Conservation (phyloP, 1,140 invertebrate genomes). For the Pinna nobilis region DNA sequence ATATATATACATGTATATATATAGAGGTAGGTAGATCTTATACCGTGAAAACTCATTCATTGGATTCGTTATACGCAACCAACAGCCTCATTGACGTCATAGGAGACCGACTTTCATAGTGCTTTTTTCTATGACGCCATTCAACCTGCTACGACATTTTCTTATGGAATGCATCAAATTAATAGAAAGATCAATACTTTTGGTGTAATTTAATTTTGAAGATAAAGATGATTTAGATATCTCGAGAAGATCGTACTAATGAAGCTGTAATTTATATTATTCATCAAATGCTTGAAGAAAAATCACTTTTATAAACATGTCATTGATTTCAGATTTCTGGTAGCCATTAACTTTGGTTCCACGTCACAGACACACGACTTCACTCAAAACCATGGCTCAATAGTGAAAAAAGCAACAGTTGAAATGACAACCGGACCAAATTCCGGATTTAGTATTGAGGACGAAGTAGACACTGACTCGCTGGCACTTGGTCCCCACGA, state of each 20-base stretch:
- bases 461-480: slow-evolving; percentile 47
- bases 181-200: background rate
- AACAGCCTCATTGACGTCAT: too few species aligned
- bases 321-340: slow-evolving; percentile 60
- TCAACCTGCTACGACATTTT: too few species aligned
- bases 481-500: slow-evolving; percentile 58
- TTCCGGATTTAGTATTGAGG: slow-evolving; percentile 43
- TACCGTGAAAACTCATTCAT: too few species aligned
- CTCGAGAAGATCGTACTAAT: background rate
- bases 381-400: slow-evolving; percentile 47
- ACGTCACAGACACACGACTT: slow-evolving; percentile 50
- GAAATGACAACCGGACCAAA: slow-evolving; percentile 47
- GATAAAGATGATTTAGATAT: background rate
- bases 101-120: too few species aligned
- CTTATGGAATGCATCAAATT: too few species aligned
- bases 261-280: background rate
- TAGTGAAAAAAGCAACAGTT: slow-evolving; percentile 52
- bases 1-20: too few species aligned
- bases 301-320: background rate
- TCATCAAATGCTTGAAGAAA: background rate
- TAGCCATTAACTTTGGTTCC: slow-evolving; percentile 68
- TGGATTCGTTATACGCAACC: too few species aligned
- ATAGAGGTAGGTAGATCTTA: too few species aligned
- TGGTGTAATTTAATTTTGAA: background rate
- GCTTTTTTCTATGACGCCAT: too few species aligned